Conservation (phyloP, 2,113 vertebrate genomes). For the Pedionomus torquatus region DNA sequence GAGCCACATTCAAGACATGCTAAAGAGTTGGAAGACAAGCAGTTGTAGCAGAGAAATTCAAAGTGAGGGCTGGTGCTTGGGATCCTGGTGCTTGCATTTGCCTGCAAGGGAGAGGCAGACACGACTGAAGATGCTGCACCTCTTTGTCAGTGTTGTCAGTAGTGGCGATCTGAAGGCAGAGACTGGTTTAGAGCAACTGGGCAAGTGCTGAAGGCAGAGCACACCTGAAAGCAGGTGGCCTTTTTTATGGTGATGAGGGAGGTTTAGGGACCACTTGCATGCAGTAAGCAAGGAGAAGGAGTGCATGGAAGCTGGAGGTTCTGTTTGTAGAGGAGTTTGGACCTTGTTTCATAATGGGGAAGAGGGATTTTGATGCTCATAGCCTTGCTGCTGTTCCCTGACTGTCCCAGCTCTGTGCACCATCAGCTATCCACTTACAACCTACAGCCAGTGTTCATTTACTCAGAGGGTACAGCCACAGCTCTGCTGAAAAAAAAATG, state of each 20-base stretch:
- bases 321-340: neutral
- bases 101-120: neutral
- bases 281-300: rapidly evolving
- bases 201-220: neutral
- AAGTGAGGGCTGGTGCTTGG: conserved; percentile 6
- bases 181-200: neutral
- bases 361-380: neutral
- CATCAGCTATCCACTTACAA: neutral
- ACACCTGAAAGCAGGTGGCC: neutral
- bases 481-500: neutral
- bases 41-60: conserved; percentile 38
- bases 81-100: conserved; percentile 11
- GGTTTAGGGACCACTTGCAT: neutral
- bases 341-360: neutral
- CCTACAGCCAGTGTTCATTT: neutral
- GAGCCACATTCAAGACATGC: conserved; percentile 57
- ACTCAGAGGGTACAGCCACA: neutral
- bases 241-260: neutral
- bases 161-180: neutral
- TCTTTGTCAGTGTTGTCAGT: neutral
- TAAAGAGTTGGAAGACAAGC: conserved; percentile 54
- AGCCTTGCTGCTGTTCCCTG: neutral
- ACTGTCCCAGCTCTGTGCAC: neutral
- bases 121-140: neutral
- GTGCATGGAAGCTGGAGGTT: neutral